Conservation (phyloP, 2,797 vertebrate species). For the Galagoides demidoff region DNA sequence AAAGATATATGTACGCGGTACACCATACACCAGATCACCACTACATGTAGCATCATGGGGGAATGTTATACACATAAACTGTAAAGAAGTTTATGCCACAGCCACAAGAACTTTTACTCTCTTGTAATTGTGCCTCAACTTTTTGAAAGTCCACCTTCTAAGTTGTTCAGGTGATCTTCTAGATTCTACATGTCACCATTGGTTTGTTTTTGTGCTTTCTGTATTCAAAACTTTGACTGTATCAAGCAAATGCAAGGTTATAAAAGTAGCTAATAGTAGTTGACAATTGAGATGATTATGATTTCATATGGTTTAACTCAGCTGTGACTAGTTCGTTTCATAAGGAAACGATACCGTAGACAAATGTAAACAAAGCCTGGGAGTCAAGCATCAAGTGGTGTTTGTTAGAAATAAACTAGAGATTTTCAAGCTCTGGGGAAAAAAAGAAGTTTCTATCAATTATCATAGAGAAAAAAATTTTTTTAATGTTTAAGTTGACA, state of each 20-base stretch:
- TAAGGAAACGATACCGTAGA: slow-evolving; percentile 77
- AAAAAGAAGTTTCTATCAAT: not conserved
- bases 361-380: too few species aligned
- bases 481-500: not conserved
- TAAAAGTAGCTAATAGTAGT: slow-evolving; percentile 82
- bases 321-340: slow-evolving; percentile 84
- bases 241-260: slow-evolving; percentile 83
- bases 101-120: too few species aligned
- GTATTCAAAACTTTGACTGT: slow-evolving; percentile 85
- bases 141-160: too few species aligned
- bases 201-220: too few species aligned
- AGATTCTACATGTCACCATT: too few species aligned
- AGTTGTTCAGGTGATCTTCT: too few species aligned
- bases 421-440: slow-evolving; percentile 44
- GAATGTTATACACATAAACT: not conserved
- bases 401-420: slow-evolving; percentile 72
- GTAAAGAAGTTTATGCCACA: not conserved
- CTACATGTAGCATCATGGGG: not conserved
- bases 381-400: slow-evolving; percentile 74
- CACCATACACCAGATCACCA: not conserved
- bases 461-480: not conserved
- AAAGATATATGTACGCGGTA: not conserved
- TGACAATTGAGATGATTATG: slow-evolving; percentile 81
- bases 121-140: too few species aligned
- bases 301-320: slow-evolving; percentile 86